Base-by-base conservation (phyloP, 1,140 invertebrate genomes). In the Heliconius congener region DNA sequence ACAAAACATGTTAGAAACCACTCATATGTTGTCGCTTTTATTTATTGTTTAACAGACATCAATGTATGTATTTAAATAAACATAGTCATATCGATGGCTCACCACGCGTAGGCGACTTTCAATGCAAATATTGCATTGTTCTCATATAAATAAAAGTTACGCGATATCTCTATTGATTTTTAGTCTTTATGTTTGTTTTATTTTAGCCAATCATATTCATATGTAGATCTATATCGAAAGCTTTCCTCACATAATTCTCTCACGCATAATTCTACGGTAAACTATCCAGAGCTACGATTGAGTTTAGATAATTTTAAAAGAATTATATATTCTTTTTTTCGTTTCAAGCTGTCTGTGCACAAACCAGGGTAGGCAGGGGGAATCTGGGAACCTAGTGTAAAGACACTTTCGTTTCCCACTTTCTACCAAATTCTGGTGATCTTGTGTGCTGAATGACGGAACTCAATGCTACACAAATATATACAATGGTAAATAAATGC, bases 91-190 rank as follows among this genome's bases (percentile, higher is more conserved):
- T 18, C 13, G 3, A 30, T 66, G 60, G 16, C 27, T 66, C 60
- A 66, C 60, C 60, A n/a, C 70, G 52, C 42, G 57, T 50, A 50
- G 60, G 57, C 39, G 60, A 71, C 73, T 72, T 37, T 66, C 23
- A 30, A 60, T 78, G 57, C 77, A 39, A 78, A 78, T 74, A 74
- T 74, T 8, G 66, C 39, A 78, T 34, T 46, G 50, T 75, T 79
- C 30, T 75, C 37, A 74, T 79, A 74, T 66, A 27, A 11, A 66
- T 66, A 66, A 30, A 27, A 66, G 23, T 18, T 66, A 66, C 11
- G 30, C 60, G 13, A 66, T 30, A 30, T 66, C 8, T 23, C 55
- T 66, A 66, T 30, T 66, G 11, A 30, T 66, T 23, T 11, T 66
- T 6, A 30, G 60, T 16, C 60, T 66, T 66, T 27, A 27, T 30